A percentile compares a stretch with the other conserved stretches of the same genome.
Conservation (phyloP, 2,888 invertebrate species). For the Limenitis camilla region DNA sequence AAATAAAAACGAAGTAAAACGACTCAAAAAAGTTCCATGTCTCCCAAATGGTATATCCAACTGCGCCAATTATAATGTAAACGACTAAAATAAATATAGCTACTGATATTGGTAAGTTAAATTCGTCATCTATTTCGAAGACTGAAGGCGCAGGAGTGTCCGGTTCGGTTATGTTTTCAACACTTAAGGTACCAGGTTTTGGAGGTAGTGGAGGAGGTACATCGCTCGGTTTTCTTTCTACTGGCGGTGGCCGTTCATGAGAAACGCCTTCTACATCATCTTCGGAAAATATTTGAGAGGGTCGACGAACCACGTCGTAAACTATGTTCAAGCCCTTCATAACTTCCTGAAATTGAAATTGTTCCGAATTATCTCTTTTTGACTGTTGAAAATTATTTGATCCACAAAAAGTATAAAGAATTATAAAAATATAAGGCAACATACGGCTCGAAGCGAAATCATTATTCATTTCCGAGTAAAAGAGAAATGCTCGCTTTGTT, state of each 20-base stretch:
- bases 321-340: constrained; percentile 88
- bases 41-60: constrained; percentile 84
- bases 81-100: constrained; percentile 87
- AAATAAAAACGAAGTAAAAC: constrained; percentile 97
- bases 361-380: neutral
- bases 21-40: constrained; percentile 94
- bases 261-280: constrained; percentile 49
- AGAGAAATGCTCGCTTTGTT: constrained; percentile 37
- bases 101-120: constrained; percentile 93
- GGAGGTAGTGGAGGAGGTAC: constrained; percentile 63
- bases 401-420: constrained; percentile 24
- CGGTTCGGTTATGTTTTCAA: constrained; percentile 73
- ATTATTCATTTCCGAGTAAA: constrained; percentile 42
- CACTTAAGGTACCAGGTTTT: constrained; percentile 48
- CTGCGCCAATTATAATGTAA: constrained; percentile 91
- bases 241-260: constrained; percentile 32
- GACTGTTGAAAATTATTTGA: neutral
- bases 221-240: constrained; percentile 53
- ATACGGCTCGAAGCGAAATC: constrained; percentile 38
- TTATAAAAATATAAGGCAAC: constrained; percentile 31
- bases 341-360: constrained; percentile 75
- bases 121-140: constrained; percentile 92
- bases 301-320: constrained; percentile 85
- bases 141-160: constrained; percentile 85
- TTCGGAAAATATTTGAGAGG: constrained; percentile 78